A percentile compares a stretch with the other conserved stretches of the same genome.
Conservation (phyloP, 2,888 invertebrate genomes). For the Brenthis daphne region DNA sequence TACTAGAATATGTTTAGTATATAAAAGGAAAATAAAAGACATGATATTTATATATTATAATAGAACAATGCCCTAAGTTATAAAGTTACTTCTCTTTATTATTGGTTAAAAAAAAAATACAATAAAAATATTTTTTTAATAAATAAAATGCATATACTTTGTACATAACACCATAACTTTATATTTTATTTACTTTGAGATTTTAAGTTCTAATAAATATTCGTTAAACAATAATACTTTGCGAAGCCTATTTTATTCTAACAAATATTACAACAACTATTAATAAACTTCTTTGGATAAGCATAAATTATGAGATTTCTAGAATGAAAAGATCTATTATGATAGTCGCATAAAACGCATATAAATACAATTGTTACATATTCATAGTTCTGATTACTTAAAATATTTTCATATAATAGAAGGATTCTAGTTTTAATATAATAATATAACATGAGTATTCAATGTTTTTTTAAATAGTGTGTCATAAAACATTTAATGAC, state of each 20-base stretch:
- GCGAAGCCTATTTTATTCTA: conserved; percentile 4
- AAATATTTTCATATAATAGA: background rate
- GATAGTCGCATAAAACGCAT: conserved; percentile 21
- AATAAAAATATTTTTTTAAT: conserved; percentile 25
- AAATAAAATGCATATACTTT: conserved; percentile 34
- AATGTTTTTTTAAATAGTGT: background rate
- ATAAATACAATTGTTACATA: conserved; percentile 23
- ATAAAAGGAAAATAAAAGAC: no score
- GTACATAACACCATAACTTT: conserved; percentile 28
- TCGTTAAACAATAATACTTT: conserved; percentile 7
- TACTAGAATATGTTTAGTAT: no score
- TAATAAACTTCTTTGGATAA: conserved; percentile 17
- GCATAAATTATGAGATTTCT: conserved; percentile 3
- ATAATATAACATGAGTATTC: conserved; percentile 9
- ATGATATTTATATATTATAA: no score
- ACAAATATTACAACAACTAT: conserved; percentile 1
- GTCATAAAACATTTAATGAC: no score
- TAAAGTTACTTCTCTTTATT: background rate
- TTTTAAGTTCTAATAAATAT: conserved; percentile 7
- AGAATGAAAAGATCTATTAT: conserved; percentile 23
- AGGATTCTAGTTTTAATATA: background rate
- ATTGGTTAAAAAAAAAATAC: conserved; percentile 6
- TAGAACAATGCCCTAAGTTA: no score
- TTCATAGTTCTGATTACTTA: background rate
- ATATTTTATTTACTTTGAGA: conserved; percentile 17